Evolutionary conservation across 2,888 invertebrate genomes (phyloP).

Genomic region (Andrena chrysosceles): DNA sequence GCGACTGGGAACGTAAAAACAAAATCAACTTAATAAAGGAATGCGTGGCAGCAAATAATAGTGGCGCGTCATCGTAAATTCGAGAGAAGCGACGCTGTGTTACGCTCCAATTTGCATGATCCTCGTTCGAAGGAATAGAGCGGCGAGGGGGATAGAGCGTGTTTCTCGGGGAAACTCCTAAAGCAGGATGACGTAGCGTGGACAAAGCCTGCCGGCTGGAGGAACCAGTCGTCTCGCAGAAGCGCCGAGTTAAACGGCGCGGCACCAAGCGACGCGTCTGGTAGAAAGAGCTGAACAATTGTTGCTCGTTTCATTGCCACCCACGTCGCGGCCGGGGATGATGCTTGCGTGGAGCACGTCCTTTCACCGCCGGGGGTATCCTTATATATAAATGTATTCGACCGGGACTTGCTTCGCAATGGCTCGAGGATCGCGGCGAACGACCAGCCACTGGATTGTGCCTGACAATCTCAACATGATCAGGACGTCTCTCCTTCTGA

Average conservation of each 20-base stretch:
- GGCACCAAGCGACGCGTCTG: not conserved
- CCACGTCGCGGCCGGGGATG: constrained; percentile 46
- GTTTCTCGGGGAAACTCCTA: constrained; percentile 59
- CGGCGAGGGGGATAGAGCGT: constrained; percentile 50
- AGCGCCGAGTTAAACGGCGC: not conserved
- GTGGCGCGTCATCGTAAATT: constrained; percentile 16
- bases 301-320: constrained; percentile 55
- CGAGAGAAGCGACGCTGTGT: not conserved
- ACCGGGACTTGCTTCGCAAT: constrained; percentile 41
- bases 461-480: not conserved
- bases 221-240: constrained; percentile 38
- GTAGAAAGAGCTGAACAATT: constrained; percentile 40
- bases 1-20: not conserved
- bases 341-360: constrained; percentile 29
- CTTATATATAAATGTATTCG: constrained; percentile 63
- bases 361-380: constrained; percentile 68
- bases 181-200: constrained; percentile 59
- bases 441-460: constrained; percentile 7
- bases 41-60: constrained; percentile 23
- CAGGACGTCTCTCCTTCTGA: constrained; percentile 13
- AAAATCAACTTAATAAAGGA: constrained; percentile 17
- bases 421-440: constrained; percentile 20
- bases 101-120: constrained; percentile 43
- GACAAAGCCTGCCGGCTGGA: constrained; percentile 7
- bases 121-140: not conserved